Conservation (phyloP, 53 echinoderm and acorn worm species). For the Glandiceps talaboti region DNA sequence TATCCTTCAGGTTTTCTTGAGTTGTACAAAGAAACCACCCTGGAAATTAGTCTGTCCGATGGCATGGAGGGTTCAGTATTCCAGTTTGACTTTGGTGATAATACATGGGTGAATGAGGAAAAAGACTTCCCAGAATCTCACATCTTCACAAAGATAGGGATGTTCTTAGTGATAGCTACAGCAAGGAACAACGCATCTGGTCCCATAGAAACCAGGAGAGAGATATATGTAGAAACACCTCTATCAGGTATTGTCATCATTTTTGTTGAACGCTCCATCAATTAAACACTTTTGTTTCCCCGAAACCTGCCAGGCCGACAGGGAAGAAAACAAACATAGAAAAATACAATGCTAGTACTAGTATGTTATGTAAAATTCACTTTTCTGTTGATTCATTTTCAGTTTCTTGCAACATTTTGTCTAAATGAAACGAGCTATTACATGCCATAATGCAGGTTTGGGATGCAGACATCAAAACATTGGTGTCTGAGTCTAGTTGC, state of each 20-base stretch:
- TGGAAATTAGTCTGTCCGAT: constrained; percentile 36
- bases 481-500: too few relatives aligned
- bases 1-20: constrained; percentile 33
- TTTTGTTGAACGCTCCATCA: too few relatives aligned
- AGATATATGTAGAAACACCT: constrained; percentile 56
- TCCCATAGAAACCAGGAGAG: constrained; percentile 41
- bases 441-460: too few relatives aligned
- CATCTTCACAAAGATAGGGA: constrained; percentile 40
- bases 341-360: too few relatives aligned
- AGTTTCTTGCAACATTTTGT: too few relatives aligned
- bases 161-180: constrained; percentile 45
- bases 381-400: too few relatives aligned
- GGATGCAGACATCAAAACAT: too few relatives aligned
- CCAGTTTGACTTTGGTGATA: constrained; percentile 57
- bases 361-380: too few relatives aligned
- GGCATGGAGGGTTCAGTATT: constrained; percentile 34
- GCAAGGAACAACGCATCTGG: constrained; percentile 50
- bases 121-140: constrained; percentile 36
- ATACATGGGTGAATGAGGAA: constrained; percentile 15
- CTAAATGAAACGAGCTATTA: too few relatives aligned
- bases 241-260: constrained; percentile 52
- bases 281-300: too few relatives aligned
- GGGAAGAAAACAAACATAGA: too few relatives aligned
- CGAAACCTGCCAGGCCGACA: too few relatives aligned
- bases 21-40: constrained; percentile 31